phyloP scores from a whole-genome alignment of 2,113 vertebrate species.

The Pimephales promelas region DNA sequence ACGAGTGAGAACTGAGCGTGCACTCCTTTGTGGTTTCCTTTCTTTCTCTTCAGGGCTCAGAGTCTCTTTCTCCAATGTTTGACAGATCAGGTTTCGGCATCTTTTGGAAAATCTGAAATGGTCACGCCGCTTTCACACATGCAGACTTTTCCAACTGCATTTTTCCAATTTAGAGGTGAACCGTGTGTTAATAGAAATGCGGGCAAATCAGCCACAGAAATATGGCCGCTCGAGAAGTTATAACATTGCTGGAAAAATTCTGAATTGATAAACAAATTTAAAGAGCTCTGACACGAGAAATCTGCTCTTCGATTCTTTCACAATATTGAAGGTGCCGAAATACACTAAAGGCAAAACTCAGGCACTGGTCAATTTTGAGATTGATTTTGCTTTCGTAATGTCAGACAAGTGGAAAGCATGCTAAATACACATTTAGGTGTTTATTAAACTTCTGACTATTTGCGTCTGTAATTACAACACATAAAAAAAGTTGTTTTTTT shows the following conservation, averaged over 20 bases:
- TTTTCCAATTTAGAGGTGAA: background rate
- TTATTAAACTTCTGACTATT: too few relatives aligned
- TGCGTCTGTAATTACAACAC: too few relatives aligned
- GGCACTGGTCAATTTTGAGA: background rate
- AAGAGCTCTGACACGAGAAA: background rate
- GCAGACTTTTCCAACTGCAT: background rate
- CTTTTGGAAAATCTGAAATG: conserved; percentile 34
- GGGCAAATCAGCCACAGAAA: background rate
- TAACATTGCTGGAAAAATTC: background rate
- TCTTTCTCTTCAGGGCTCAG: background rate
- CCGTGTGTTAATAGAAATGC: background rate
- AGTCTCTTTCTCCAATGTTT: conserved; percentile 5
- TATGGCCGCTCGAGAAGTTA: background rate
- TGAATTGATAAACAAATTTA: background rate
- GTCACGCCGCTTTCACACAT: background rate
- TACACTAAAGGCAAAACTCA: background rate
- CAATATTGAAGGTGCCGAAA: background rate
- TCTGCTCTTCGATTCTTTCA: too few relatives aligned
- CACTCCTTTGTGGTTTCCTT: conserved; percentile 22
- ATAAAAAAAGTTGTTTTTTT: background rate
- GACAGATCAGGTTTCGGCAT: conserved; percentile 15
- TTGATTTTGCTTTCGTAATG: background rate
- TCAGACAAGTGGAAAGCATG: background rate
- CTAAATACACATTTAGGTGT: background rate
- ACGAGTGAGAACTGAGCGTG: background rate